These are phyloP conservation scores for Mastigias papua DNA, from an alignment of 30 jellyfish, hydroid and myxozoan species.

Conservation along the genomic window DNA sequence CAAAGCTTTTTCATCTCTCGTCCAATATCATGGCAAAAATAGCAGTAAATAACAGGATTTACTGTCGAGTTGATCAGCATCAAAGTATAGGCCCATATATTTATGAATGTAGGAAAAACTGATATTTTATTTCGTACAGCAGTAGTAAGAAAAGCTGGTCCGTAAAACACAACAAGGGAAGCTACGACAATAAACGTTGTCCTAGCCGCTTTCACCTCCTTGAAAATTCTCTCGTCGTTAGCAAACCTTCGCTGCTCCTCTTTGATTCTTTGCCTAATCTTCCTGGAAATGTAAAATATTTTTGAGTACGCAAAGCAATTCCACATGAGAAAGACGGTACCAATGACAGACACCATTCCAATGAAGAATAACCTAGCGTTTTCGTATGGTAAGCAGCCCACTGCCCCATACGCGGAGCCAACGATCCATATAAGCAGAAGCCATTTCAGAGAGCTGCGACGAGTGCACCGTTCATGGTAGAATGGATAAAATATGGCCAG, in stretches of 20 bases:
- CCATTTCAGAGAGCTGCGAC: slow-evolving; percentile 37
- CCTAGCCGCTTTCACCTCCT: slow-evolving; percentile 73
- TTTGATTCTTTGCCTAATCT: slow-evolving; percentile 40
- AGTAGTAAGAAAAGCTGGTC: slow-evolving; percentile 66
- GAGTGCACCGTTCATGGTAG: slow-evolving; percentile 61
- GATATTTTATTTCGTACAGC: slow-evolving; percentile 33
- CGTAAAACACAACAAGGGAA: slow-evolving; percentile 47
- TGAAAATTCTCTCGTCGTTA: slow-evolving; percentile 57
- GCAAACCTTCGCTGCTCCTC: slow-evolving; percentile 61
- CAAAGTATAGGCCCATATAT: slow-evolving; percentile 73
- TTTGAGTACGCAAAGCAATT: slow-evolving; percentile 70
- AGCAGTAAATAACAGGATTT: slow-evolving; percentile 72
- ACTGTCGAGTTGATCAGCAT: slow-evolving; percentile 74
- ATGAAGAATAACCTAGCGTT: slow-evolving; percentile 12
- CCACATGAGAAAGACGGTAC: slow-evolving; percentile 55
- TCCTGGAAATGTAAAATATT: slow-evolving; percentile 51
- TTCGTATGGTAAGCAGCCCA: slow-evolving; percentile 60
- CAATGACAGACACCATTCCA: slow-evolving; percentile 59
- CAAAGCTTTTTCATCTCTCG: slow-evolving; percentile 45
- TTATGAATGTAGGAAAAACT: slow-evolving; percentile 47
- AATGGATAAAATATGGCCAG: slow-evolving; percentile 73
- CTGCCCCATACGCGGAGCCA: slow-evolving; percentile 44
- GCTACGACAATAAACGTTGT: slow-evolving; percentile 67
- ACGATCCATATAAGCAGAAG: slow-evolving; percentile 43
- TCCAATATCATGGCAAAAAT: slow-evolving; percentile 66